phyloP scores from a whole-genome alignment of 1,140 invertebrate genomes.

The Manduca sexta region DNA sequence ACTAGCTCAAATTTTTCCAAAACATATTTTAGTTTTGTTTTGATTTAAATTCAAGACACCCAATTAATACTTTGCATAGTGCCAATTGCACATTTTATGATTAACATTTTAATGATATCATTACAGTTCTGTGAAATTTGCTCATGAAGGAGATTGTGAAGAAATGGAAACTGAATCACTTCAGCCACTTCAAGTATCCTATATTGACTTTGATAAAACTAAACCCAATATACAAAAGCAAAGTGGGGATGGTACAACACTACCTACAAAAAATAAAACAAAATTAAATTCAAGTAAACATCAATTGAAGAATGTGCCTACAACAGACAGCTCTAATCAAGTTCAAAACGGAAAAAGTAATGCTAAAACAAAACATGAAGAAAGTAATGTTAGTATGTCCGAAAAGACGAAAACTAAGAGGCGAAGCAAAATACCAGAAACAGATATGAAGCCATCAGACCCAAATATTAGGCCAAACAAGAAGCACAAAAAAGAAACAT shows the following conservation, averaged over 20 bases:
- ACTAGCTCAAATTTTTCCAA: too few species aligned
- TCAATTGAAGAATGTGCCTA: slow-evolving; percentile 13
- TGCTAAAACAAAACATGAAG: slow-evolving; percentile 15
- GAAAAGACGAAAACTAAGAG: slow-evolving; percentile 36
- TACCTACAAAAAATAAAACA: slow-evolving; percentile 23
- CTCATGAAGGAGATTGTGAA: slow-evolving; percentile 37
- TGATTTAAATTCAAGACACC: too few species aligned
- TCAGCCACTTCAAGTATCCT: slow-evolving; percentile 38
- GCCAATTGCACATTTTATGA: too few species aligned
- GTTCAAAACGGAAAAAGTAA: slow-evolving; percentile 17
- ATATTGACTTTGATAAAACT: slow-evolving; percentile 58
- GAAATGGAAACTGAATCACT: slow-evolving; percentile 26
- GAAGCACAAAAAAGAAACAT: slow-evolving; percentile 27
- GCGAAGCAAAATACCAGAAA: slow-evolving; percentile 30
- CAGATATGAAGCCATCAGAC: slow-evolving; percentile 26
- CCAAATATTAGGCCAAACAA: slow-evolving; percentile 23
- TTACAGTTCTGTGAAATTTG: slow-evolving; percentile 42
- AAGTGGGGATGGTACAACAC: slow-evolving; percentile 26
- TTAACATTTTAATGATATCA: too few species aligned
- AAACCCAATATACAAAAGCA: slow-evolving; percentile 38
- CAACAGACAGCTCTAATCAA: slow-evolving; percentile 10
- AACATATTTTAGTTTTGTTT: too few species aligned
- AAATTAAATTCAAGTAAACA: slow-evolving; percentile 15
- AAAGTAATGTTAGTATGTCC: slow-evolving; percentile 22
- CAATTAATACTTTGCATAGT: too few species aligned